A percentile compares a stretch with the other conserved stretches of the same genome.
phyloP scores from a whole-genome alignment of 2,113 vertebrate genomes.

The Theristicus caerulescens region DNA sequence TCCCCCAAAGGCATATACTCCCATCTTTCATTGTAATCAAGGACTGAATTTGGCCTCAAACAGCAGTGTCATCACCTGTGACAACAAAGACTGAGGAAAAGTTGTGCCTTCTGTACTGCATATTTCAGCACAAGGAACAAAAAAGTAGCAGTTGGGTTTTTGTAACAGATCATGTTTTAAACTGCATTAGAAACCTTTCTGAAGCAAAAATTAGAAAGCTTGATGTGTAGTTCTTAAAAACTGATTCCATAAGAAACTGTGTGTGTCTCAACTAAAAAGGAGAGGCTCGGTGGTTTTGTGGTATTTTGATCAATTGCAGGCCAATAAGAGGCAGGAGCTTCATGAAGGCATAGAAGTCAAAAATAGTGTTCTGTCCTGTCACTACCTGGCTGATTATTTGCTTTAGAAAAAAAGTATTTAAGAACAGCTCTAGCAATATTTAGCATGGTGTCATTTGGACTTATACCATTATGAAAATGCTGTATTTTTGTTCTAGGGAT shows the following conservation, averaged over 20 bases:
- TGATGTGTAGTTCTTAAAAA: conserved; percentile 17
- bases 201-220: conserved; percentile 34
- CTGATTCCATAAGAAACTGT: background rate
- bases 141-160: background rate
- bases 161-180: background rate
- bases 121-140: conserved; percentile 14
- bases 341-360: conserved; percentile 11
- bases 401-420: background rate
- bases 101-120: background rate
- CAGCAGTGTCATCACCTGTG: background rate
- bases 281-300: conserved; percentile 20
- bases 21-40: background rate
- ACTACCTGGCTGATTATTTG: background rate
- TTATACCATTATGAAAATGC: background rate
- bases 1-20: background rate
- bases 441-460: background rate
- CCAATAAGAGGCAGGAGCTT: conserved; percentile 27
- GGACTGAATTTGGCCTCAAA: background rate
- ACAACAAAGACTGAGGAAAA: background rate
- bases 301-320: conserved; percentile 54
- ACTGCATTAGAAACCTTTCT: background rate
- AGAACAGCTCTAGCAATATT: background rate
- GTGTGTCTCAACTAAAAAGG: conserved; percentile 48
- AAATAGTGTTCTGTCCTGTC: background rate
- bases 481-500: background rate